Base-by-base conservation (phyloP, 2,113 vertebrate species). In the Paratilapia polleni region DNA sequence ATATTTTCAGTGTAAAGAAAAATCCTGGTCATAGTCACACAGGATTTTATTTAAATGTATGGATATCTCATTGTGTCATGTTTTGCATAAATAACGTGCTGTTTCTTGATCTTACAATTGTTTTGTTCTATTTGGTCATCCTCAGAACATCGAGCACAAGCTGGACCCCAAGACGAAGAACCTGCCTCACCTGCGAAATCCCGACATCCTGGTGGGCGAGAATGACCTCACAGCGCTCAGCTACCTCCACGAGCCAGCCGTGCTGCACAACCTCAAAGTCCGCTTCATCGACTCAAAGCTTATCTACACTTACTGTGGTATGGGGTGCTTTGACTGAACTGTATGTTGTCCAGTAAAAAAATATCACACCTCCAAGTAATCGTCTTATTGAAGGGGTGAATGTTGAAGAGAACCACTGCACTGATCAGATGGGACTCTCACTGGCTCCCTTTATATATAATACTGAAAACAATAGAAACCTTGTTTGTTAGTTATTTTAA, bases 301-400 rank as follows among this genome's bases (percentile, higher is more conserved):
- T 75, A 99, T 99, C 95, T 99, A 99, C 87, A 99, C 98, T 3
- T 99, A 99, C 68, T 99, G 98, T 57, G 98, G 98, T 99, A 96
- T 92, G 97, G 62, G 38, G 3, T 11, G 31, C 38, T 31, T 13
- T 2, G 2, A 20, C 12, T 11, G 2, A 6, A 0, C n/a, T 74
- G 22, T 47, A 19, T 58, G 54, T 77, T 31, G 28, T 57, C 15
- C 56, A 49, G 38, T 5, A 9, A 73, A 73, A 31, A 31, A 31
- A 31, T 31, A 52, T 73, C 20, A 52, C 10, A 73, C 24, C 1
- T 52, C 31, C 8, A 52, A 52, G 26, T 73, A 73, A 52, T 52
- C 6, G 26, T 20, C 24, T 52, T 17, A 31, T 0, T 73, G 66
- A 73, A 52, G 43, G 11, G 17, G 49, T 52, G 8, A 52, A 52